These are phyloP conservation scores for Sipha flava DNA, from an alignment of 1,140 invertebrate species.

Conservation along the genomic window DNA sequence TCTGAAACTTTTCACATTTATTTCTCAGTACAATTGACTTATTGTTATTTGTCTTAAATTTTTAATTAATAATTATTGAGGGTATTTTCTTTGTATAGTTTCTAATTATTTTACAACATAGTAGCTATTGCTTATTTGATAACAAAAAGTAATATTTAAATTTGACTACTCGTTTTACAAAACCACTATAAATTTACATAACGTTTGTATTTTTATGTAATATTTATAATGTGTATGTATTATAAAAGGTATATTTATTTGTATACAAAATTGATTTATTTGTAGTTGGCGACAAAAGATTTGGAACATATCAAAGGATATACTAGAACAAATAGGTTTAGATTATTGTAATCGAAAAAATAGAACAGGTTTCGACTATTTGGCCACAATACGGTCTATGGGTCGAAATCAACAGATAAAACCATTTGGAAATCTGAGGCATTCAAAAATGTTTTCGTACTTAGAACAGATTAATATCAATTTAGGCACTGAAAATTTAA, in stretches of 20 bases:
- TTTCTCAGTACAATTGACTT: too few relatives aligned
- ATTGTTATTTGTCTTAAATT: too few relatives aligned
- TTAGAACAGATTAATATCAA: not conserved
- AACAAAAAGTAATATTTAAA: too few relatives aligned
- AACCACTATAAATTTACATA: too few relatives aligned
- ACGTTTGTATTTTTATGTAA: not conserved
- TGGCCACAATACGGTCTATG: not conserved
- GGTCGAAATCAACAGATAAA: not conserved
- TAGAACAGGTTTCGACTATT: not conserved
- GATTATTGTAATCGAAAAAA: constrained; percentile 21
- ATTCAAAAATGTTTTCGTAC: not conserved
- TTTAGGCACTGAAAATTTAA: not conserved
- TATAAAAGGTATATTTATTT: not conserved
- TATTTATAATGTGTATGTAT: too few relatives aligned
- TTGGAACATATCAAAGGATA: not conserved
- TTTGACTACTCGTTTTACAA: too few relatives aligned
- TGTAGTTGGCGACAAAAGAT: not conserved
- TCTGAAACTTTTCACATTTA: too few relatives aligned
- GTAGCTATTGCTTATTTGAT: too few relatives aligned
- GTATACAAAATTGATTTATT: not conserved
- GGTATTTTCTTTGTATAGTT: too few relatives aligned
- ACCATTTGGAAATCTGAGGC: not conserved
- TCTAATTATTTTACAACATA: too few relatives aligned
- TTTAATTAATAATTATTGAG: too few relatives aligned
- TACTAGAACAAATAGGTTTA: constrained; percentile 20